Percentiles rank a stretch among this genome's conserved stretches.
Conservation (phyloP, 2,888 invertebrate genomes). For the Patella caerulea region DNA sequence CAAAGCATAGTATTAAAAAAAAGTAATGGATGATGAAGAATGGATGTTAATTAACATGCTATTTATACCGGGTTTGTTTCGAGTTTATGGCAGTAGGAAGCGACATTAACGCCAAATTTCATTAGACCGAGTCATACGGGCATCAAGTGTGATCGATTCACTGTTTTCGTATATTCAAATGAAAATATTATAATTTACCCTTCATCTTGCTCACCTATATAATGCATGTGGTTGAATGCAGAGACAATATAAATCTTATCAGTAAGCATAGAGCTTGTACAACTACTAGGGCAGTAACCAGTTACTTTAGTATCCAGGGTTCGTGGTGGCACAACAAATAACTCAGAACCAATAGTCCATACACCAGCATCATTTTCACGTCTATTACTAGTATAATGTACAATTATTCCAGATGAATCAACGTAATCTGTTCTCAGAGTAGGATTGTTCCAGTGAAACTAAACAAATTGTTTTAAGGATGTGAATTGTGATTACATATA, state of each 20-base stretch:
- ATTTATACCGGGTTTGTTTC: too few species aligned
- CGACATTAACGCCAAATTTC: too few species aligned
- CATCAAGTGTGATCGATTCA: too few species aligned
- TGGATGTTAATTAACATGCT: too few species aligned
- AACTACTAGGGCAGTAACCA: conserved; percentile 25
- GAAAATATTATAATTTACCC: too few species aligned
- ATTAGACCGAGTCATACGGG: too few species aligned
- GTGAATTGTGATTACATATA: too few species aligned
- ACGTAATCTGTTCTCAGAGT: conserved; percentile 29
- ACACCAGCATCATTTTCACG: conserved; percentile 44
- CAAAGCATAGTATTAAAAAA: too few species aligned
- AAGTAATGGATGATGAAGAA: too few species aligned
- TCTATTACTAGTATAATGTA: conserved; percentile 45
- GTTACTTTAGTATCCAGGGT: conserved; percentile 16
- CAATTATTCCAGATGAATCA: conserved; percentile 50
- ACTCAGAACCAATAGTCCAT: conserved; percentile 40
- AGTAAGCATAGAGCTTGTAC: conserved; percentile 29
- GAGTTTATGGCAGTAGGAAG: too few species aligned
- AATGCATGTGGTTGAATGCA: conserved; percentile 54
- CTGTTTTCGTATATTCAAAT: too few species aligned
- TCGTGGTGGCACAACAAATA: conserved; percentile 44
- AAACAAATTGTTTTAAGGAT: neutral
- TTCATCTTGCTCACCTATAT: conserved; percentile 38
- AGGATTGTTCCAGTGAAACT: conserved; percentile 59
- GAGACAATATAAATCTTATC: conserved; percentile 34